Base-by-base conservation (phyloP, 2,888 invertebrate species). In the Pseudanteris insignis region DNA sequence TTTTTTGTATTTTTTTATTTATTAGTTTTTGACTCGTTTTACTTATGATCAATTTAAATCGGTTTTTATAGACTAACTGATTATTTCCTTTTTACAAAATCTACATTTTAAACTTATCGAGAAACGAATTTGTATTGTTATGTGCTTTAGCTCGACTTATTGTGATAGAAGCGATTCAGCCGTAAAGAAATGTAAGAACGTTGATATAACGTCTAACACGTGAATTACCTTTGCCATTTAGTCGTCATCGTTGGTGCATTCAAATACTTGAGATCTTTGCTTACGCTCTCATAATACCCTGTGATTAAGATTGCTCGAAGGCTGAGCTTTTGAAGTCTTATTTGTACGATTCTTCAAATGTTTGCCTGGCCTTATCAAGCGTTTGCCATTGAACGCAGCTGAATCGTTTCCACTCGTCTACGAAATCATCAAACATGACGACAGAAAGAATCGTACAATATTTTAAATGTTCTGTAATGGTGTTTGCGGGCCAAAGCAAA, bases 331-430 rank as follows among this genome's bases (percentile, higher is more conserved):
- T 50, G 51, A 57, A 57, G 51, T 57, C 51, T 41, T 62, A 62
- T 62, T 62, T 62, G 55, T 50, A 50, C 41, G 46, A 62, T 62
- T 57, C 55, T 51, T 46, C 61, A 62, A 61, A 61, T 54, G 54
- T 61, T 61, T 54, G 40, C 48, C 18, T 13, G 48, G 44, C 13
- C 44, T 61, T 61, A 61, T 61, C 54, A 50, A 60, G 48, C 53
- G 29, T 50, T 61, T 50, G 33, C 54, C 36, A 54, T 61, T 51
- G 55, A 46, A 54, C 34, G 34, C 50, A 10, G 48, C 21, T 54
- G 47, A 61, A 61, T 54, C 26, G 54, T 48, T 48, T 13, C 15
- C 26, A 26, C 32, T 51, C 46, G 24, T 51, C 44, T 51, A 43
- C 50, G 8, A 37, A 36, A 54, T 41, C 38, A 38, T 60, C 46